A percentile compares a stretch with the other conserved stretches of the same genome.
Conservation (phyloP, 2,113 vertebrate genomes). For the Cavia porcellus region DNA sequence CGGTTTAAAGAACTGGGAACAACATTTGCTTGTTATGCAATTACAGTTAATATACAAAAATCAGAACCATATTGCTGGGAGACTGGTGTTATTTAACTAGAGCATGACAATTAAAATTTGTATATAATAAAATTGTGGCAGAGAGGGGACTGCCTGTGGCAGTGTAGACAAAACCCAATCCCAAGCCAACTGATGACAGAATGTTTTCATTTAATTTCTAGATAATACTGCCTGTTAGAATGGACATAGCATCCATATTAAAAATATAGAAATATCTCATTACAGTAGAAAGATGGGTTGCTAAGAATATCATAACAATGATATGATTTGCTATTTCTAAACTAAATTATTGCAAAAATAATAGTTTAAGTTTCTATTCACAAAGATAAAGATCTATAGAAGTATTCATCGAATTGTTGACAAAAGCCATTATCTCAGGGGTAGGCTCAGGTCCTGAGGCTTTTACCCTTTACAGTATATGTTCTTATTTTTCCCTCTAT, state of each 20-base stretch:
- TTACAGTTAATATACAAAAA: neutral
- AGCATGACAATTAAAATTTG: neutral
- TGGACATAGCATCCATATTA: neutral
- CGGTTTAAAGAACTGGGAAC: neutral
- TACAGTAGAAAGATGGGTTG: neutral
- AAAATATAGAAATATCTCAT: slow-evolving; percentile 4
- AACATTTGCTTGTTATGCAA: neutral
- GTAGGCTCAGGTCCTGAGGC: no score
- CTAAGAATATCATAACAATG: neutral
- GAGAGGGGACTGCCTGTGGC: neutral
- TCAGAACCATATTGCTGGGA: neutral
- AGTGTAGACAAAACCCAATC: neutral
- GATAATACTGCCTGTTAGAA: neutral
- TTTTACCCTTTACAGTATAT: no score
- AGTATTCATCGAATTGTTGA: no score
- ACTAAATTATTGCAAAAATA: neutral
- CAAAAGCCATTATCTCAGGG: no score
- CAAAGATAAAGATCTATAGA: neutral
- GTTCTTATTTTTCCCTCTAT: no score
- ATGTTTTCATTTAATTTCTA: neutral
- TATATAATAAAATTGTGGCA: neutral
- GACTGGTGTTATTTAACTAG: neutral
- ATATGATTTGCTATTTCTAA: neutral
- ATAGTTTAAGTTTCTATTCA: neutral
- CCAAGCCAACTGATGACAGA: neutral